Percentiles rank a stretch among this genome's conserved stretches.
phyloP scores from a whole-genome alignment of 2,888 invertebrate species.

The Neria commutata region DNA sequence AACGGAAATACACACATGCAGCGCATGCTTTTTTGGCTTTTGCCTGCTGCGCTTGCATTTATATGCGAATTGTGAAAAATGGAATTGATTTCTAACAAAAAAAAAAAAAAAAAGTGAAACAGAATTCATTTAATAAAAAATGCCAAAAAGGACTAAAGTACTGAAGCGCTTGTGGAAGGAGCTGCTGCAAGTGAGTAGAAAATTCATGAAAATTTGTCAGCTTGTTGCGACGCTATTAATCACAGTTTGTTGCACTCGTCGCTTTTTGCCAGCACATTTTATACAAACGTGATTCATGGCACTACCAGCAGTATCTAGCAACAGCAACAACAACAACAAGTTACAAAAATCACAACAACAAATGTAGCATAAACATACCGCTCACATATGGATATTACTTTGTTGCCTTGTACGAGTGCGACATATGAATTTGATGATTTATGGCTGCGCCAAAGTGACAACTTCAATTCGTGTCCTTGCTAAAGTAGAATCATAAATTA shows the following conservation, averaged over 20 bases:
- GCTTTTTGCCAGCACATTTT: background rate
- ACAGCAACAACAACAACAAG: background rate
- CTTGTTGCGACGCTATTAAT: slow-evolving; percentile 45
- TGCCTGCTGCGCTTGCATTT: background rate
- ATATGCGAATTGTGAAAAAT: background rate
- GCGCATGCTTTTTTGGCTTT: background rate
- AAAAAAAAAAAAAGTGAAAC: no score
- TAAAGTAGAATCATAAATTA: slow-evolving; percentile 38
- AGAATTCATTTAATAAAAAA: background rate
- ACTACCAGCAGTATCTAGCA: background rate
- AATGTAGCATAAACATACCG: background rate
- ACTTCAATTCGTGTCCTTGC: slow-evolving; percentile 33
- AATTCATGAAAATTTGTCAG: slow-evolving; percentile 56
- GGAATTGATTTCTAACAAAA: slow-evolving; percentile 39
- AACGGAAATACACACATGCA: slow-evolving; percentile 27
- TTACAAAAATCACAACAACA: background rate
- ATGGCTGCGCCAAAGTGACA: slow-evolving; percentile 4
- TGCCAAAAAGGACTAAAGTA: no score
- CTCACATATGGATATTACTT: background rate
- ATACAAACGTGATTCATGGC: background rate
- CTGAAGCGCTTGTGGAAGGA: no score
- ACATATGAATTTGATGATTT: slow-evolving; percentile 8
- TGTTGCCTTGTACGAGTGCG: no score
- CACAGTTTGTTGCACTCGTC: slow-evolving; percentile 52
- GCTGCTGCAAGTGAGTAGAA: no score